These are phyloP conservation scores for Eumerus sabulonum DNA, from an alignment of 2,888 invertebrate genomes.

Conservation along the genomic window DNA sequence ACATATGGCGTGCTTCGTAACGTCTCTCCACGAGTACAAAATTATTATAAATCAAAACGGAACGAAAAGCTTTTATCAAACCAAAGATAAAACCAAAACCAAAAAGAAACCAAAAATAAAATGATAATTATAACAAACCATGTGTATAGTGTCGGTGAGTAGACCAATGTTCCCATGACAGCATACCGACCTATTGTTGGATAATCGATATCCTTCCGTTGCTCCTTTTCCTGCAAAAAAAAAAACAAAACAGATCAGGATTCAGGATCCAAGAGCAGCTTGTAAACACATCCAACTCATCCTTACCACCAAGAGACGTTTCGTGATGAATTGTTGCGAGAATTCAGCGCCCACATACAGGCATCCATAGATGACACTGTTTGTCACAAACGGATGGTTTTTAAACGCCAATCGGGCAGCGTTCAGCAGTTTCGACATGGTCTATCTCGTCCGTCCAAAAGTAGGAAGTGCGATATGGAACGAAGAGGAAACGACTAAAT, in stretches of 20 bases:
- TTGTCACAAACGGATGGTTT: constrained; percentile 81
- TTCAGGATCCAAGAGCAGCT: too few species aligned
- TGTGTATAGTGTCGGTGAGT: constrained; percentile 82
- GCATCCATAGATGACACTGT: constrained; percentile 85
- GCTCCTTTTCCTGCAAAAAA: constrained; percentile 48
- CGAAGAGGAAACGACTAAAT: too few species aligned
- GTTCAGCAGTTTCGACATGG: constrained; percentile 50
- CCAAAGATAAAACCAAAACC: neutral
- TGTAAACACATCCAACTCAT: constrained; percentile 10
- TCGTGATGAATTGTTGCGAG: constrained; percentile 87
- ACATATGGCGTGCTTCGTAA: constrained; percentile 22
- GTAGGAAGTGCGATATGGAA: too few species aligned
- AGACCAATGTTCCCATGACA: constrained; percentile 82
- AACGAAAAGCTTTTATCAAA: constrained; percentile 40
- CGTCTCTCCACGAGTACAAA: neutral
- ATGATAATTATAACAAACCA: constrained; percentile 80
- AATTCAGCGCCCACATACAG: constrained; percentile 90
- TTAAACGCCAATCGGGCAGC: constrained; percentile 73
- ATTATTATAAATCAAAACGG: constrained; percentile 25
- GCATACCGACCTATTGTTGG: constrained; percentile 81
- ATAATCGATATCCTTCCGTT: constrained; percentile 79
- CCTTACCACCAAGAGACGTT: constrained; percentile 82
- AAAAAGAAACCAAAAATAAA: constrained; percentile 38
- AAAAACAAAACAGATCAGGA: constrained; percentile 23
- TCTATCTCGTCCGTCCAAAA: too few species aligned